These are phyloP conservation scores for Poliocrania exsul DNA, from an alignment of 2,797 vertebrate genomes.

Conservation along the genomic window DNA sequence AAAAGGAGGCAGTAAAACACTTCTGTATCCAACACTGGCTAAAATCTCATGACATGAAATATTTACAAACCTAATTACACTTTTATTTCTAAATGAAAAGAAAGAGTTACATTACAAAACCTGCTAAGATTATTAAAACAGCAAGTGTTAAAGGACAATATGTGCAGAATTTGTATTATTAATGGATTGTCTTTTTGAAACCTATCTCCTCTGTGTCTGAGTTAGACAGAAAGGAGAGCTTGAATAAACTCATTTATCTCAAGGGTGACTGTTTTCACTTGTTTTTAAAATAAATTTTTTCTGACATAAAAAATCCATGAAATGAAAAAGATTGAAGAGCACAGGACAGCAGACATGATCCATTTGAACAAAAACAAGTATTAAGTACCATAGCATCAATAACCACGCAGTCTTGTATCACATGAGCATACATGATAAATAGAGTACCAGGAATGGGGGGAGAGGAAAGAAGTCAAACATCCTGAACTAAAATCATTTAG, in stretches of 20 bases:
- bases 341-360: not conserved
- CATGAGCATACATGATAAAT: fast-evolving
- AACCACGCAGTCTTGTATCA: not conserved
- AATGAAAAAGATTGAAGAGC: not conserved
- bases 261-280: not conserved
- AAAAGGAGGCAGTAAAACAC: not conserved
- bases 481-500: not conserved
- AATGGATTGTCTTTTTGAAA: not conserved
- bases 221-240: not conserved
- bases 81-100: not conserved
- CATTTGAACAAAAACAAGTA: not conserved
- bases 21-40: not conserved
- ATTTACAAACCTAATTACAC: not conserved
- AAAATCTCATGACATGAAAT: not conserved
- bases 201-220: not conserved
- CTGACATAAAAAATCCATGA: not conserved
- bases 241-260: not conserved
- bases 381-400: not conserved
- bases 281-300: not conserved
- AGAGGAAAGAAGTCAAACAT: not conserved
- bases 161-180: not conserved
- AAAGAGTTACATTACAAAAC: not conserved
- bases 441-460: not conserved
- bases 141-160: not conserved
- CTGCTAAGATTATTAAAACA: not conserved